Evolutionary conservation across 2,888 invertebrate species (phyloP).

Genomic region (Pyrrhia umbra): DNA sequence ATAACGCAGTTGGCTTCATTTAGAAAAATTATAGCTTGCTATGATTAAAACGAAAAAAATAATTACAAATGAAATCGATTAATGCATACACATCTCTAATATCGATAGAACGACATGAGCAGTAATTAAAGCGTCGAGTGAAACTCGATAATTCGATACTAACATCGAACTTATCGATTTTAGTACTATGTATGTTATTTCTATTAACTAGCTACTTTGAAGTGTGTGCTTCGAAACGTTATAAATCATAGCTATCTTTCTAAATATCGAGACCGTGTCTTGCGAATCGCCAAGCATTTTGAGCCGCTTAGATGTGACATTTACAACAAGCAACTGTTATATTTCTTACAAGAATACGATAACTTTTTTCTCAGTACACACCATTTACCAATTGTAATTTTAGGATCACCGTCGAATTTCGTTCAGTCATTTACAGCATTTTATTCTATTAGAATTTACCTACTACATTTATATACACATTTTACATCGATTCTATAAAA

Average conservation of each 20-base stretch:
- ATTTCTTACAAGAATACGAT: conserved; percentile 14
- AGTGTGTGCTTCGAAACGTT: conserved; percentile 37
- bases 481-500: conserved; percentile 57
- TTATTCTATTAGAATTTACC: conserved; percentile 60
- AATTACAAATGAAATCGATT: conserved; percentile 18
- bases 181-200: conserved; percentile 22
- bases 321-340: neutral
- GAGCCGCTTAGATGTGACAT: neutral
- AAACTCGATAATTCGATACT: conserved; percentile 36
- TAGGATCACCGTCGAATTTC: conserved; percentile 77
- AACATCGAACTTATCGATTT: conserved; percentile 14
- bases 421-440: conserved; percentile 77
- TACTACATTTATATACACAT: conserved; percentile 61
- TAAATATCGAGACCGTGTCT: neutral
- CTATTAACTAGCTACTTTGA: conserved; percentile 40
- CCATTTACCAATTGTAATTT: conserved; percentile 64
- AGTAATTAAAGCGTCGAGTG: conserved; percentile 20
- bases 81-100: conserved; percentile 17
- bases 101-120: conserved; percentile 34
- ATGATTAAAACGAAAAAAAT: conserved; percentile 11
- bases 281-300: neutral
- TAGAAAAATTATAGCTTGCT: conserved; percentile 14
- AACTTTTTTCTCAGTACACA: conserved; percentile 31
- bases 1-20: conserved; percentile 5
- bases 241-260: conserved; percentile 11